phyloP scores from a whole-genome alignment of 2,888 invertebrate genomes.

The Lucinisca nassula region DNA sequence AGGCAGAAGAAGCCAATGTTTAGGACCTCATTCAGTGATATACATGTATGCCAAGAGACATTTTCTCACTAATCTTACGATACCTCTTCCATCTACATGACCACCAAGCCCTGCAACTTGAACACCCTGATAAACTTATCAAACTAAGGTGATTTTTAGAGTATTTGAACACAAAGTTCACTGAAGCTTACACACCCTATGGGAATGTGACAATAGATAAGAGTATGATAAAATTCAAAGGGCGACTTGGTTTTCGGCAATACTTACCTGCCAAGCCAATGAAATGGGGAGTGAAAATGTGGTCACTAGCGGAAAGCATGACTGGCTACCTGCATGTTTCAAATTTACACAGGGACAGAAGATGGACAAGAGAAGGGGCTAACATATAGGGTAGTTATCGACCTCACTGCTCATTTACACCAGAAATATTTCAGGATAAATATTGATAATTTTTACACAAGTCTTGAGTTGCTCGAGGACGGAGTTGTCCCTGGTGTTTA shows the following conservation, averaged over 20 bases:
- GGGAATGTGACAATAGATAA: conserved; percentile 48
- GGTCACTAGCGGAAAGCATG: conserved; percentile 35
- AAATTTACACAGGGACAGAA: conserved; percentile 51
- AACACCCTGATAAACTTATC: conserved; percentile 9
- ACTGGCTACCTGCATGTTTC: conserved; percentile 36
- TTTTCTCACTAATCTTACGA: conserved; percentile 36
- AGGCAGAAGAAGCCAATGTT: conserved; percentile 38
- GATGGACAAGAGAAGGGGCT: conserved; percentile 30
- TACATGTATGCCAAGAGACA: conserved; percentile 44
- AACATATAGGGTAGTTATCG: conserved; percentile 29
- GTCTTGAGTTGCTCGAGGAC: conserved; percentile 17
- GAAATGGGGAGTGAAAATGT: conserved; percentile 56
- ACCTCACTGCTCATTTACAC: background rate
- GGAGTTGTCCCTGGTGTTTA: conserved; percentile 18
- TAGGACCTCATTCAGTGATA: conserved; percentile 36
- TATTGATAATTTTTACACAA: conserved; percentile 59
- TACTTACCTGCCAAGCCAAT: conserved; percentile 57
- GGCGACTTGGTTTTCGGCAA: conserved; percentile 45
- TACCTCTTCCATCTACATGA: conserved; percentile 46
- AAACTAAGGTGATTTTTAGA: background rate
- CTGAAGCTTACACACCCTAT: conserved; percentile 23
- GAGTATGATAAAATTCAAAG: conserved; percentile 46
- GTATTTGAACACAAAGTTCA: conserved; percentile 9
- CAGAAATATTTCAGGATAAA: conserved; percentile 19
- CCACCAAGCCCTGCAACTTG: conserved; percentile 2